A percentile compares a stretch with the other conserved stretches of the same genome.
These are phyloP conservation scores for Allacma fusca DNA, from an alignment of 2,888 invertebrate species.

Conservation along the genomic window DNA sequence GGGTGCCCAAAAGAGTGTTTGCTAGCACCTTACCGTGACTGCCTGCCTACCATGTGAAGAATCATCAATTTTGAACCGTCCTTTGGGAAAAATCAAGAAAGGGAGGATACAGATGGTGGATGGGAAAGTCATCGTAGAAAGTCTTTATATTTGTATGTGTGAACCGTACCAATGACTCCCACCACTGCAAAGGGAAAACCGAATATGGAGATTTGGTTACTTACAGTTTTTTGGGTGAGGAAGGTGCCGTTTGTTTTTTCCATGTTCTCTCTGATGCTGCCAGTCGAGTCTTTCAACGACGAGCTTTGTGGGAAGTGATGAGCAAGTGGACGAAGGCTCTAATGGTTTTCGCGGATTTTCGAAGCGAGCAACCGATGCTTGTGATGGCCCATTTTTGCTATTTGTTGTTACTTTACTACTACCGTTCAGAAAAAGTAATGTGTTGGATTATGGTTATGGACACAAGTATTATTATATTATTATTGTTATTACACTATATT, in stretches of 20 bases:
- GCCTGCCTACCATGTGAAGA: conserved; percentile 41
- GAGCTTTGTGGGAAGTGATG: conserved; percentile 52
- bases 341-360: conserved; percentile 43
- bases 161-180: conserved; percentile 43
- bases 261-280: conserved; percentile 52
- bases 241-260: conserved; percentile 42
- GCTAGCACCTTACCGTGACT: conserved; percentile 41
- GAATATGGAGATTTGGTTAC: conserved; percentile 28
- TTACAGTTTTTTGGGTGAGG: conserved; percentile 36
- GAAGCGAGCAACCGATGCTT: conserved; percentile 35
- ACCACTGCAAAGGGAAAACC: conserved; percentile 30
- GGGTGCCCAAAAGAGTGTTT: conserved; percentile 43
- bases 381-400: conserved; percentile 48
- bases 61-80: conserved; percentile 44
- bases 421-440: conserved; percentile 44
- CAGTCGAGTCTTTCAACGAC: conserved; percentile 57
- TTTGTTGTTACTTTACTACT: conserved; percentile 46
- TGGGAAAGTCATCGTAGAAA: conserved; percentile 43
- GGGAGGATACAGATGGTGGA: conserved; percentile 38
- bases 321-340: conserved; percentile 46
- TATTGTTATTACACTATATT: conserved; percentile 40
- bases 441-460: conserved; percentile 44
- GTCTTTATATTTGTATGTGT: conserved; percentile 39
- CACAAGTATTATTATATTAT: conserved; percentile 44
- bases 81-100: conserved; percentile 43